A percentile compares a stretch with the other conserved stretches of the same genome.
Conservation (phyloP, 2,888 invertebrate species). For the Petrolisthes manimaculis region DNA sequence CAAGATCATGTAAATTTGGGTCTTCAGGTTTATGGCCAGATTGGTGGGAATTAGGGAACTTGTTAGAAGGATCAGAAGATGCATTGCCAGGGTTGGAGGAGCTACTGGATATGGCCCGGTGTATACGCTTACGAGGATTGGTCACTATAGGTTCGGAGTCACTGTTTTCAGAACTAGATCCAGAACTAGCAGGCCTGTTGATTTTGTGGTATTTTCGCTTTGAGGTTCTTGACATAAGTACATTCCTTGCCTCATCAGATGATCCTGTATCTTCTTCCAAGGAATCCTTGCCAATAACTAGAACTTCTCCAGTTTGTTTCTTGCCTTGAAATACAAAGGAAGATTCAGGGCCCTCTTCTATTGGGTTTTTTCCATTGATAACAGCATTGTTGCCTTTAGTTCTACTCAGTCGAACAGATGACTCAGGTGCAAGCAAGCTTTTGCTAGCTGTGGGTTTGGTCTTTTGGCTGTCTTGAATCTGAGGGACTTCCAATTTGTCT, state of each 20-base stretch:
- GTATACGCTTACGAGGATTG: conserved; percentile 31
- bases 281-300: background rate
- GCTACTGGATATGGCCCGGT: conserved; percentile 21
- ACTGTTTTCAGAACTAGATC: conserved; percentile 41
- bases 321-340: background rate
- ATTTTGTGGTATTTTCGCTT: conserved; percentile 29
- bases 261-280: background rate
- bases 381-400: no score
- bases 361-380: no score
- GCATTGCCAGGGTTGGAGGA: background rate
- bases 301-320: background rate
- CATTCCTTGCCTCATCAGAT: background rate
- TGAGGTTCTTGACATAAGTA: background rate
- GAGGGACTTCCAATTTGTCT: conserved; percentile 23
- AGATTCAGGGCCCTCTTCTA: background rate
- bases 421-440: background rate
- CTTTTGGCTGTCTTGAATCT: conserved; percentile 17
- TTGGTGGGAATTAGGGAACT: background rate
- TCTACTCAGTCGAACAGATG: background rate
- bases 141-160: conserved; percentile 17
- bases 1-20: conserved; percentile 19
- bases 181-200: conserved; percentile 15
- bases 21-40: background rate
- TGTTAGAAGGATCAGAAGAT: background rate
- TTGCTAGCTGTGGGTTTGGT: conserved; percentile 27